These are phyloP conservation scores for Salvator merianae DNA, from an alignment of 2,113 vertebrate species.

Conservation along the genomic window DNA sequence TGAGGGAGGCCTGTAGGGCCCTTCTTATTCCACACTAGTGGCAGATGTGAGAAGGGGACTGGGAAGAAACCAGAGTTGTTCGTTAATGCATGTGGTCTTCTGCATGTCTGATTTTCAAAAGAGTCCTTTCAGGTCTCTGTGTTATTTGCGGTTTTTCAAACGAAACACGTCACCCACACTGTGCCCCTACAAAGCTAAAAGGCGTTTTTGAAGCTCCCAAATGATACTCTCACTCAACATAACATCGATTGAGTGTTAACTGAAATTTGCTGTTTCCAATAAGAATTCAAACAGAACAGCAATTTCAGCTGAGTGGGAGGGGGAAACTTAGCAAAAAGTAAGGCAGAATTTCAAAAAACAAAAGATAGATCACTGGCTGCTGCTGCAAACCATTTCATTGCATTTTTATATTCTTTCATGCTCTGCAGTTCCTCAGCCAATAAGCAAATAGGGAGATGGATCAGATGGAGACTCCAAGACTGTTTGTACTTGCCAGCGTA, in stretches of 20 bases:
- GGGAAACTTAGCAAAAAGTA: not conserved
- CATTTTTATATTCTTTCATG: not conserved
- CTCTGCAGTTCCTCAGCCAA: not conserved
- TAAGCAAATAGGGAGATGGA: not conserved
- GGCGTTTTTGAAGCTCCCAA: accelerated
- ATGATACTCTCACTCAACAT: accelerated
- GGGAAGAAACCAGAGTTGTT: too few species aligned
- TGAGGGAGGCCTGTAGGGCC: too few species aligned
- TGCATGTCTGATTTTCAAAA: too few species aligned
- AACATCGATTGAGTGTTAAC: not conserved
- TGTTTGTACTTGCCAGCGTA: too few species aligned
- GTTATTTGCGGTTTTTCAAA: not conserved
- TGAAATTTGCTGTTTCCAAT: accelerated
- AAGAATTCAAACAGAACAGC: not conserved
- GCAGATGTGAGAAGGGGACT: too few species aligned
- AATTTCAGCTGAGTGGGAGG: not conserved
- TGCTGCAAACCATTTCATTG: not conserved
- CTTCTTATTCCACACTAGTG: too few species aligned
- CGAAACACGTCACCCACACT: not conserved
- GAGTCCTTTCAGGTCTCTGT: not conserved
- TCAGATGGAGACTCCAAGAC: not conserved
- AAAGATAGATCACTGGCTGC: not conserved
- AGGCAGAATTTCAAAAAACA: not conserved
- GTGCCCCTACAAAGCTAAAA: accelerated
- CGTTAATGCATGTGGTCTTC: too few species aligned